Percentiles rank a stretch among this genome's conserved stretches.
Conservation (phyloP, 2,888 invertebrate genomes). For the Drosophila cracens region DNA sequence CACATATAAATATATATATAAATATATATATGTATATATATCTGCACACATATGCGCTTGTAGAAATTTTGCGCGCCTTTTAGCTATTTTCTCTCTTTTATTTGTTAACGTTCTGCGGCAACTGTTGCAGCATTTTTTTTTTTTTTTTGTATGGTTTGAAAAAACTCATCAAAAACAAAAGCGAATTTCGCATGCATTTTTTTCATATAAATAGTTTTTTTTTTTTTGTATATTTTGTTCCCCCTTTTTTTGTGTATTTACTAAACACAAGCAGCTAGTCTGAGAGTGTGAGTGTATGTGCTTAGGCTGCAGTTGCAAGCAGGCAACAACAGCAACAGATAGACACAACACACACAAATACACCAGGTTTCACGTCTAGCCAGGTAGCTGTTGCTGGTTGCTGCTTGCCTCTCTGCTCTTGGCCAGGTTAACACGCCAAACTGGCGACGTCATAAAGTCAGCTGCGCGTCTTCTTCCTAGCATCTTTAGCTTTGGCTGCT, state of each 20-base stretch:
- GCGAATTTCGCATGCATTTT: slow-evolving; percentile 59
- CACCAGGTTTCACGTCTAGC: slow-evolving; percentile 69
- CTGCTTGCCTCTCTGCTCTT: slow-evolving; percentile 56
- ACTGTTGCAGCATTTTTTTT: slow-evolving; percentile 44
- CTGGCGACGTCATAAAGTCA: slow-evolving; percentile 80
- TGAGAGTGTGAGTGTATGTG: slow-evolving; percentile 26
- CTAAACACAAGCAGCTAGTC: slow-evolving; percentile 22
- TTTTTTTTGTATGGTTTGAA: slow-evolving; percentile 50
- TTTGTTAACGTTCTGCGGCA: slow-evolving; percentile 41
- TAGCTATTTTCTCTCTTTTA: slow-evolving; percentile 72
- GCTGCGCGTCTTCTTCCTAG: slow-evolving; percentile 68
- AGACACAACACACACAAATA: slow-evolving; percentile 54
- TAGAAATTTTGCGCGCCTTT: slow-evolving; percentile 77
- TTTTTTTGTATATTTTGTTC: slow-evolving; percentile 6
- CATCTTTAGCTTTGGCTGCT: slow-evolving; percentile 40
- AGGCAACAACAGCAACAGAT: slow-evolving; percentile 55
- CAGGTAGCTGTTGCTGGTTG: slow-evolving; percentile 63
- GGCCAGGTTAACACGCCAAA: slow-evolving; percentile 79
- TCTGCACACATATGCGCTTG: slow-evolving; percentile 10
- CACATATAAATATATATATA: slow-evolving; percentile 37
- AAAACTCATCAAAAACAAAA: slow-evolving; percentile 76
- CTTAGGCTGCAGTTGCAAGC: slow-evolving; percentile 69
- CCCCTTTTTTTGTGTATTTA: slow-evolving; percentile 15
- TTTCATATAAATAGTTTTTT: slow-evolving; percentile 11
- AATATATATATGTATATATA: neutral